Conservation (phyloP, 2,888 invertebrate genomes). For the Lordiphosa fenestrarum region DNA sequence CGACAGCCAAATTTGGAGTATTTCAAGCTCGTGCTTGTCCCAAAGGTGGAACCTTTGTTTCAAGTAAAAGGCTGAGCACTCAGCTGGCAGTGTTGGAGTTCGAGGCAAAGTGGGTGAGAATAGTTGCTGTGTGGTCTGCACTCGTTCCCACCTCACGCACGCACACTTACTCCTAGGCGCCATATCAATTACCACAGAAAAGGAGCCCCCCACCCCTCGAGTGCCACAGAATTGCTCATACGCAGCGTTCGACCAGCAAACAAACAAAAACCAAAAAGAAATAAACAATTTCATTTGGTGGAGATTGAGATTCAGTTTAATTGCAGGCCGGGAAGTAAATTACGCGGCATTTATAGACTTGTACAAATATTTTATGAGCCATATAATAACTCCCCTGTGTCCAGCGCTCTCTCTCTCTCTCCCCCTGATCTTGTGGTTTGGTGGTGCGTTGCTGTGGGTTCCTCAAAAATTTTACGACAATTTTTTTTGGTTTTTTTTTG, state of each 20-base stretch:
- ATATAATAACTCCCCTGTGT: slow-evolving; percentile 57
- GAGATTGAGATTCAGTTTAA: slow-evolving; percentile 42
- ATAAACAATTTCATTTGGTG: slow-evolving; percentile 48
- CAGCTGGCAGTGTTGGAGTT: no score
- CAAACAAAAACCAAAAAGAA: slow-evolving; percentile 1
- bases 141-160: no score
- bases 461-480: slow-evolving; percentile 48
- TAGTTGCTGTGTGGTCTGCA: not conserved
- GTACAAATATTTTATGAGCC: slow-evolving; percentile 71
- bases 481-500: slow-evolving; percentile 23
- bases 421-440: not conserved
- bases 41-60: no score
- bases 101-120: no score
- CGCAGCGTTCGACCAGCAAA: slow-evolving; percentile 29
- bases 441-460: slow-evolving; percentile 36
- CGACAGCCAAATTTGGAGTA: no score
- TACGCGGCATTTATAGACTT: slow-evolving; percentile 71
- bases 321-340: slow-evolving; percentile 56
- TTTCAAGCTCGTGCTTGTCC: no score
- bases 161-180: slow-evolving; percentile 18
- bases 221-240: slow-evolving; percentile 41
- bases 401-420: slow-evolving; percentile 14
- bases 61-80: no score
- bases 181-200: slow-evolving; percentile 31
- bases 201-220: slow-evolving; percentile 27